Evolutionary conservation across 2,113 vertebrate species (phyloP).

Genomic region (Apteryx owenii): DNA sequence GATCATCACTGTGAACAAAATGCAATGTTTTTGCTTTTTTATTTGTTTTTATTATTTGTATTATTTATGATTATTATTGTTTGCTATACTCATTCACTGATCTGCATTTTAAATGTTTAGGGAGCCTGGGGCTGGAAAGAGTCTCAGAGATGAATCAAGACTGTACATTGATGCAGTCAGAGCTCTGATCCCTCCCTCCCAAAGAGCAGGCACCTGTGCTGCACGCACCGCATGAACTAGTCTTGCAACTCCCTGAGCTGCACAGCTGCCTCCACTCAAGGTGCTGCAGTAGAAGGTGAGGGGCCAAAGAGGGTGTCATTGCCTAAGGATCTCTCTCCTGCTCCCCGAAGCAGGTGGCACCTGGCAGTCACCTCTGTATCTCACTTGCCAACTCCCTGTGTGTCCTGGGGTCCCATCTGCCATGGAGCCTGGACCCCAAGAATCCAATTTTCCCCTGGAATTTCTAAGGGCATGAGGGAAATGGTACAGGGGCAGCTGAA

Average conservation of each 20-base stretch:
- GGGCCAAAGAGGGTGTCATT: background rate
- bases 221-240: background rate
- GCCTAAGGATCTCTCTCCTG: background rate
- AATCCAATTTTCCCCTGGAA: background rate
- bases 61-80: background rate
- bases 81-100: background rate
- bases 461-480: background rate
- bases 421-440: background rate
- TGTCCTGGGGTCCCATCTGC: background rate
- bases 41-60: constrained; percentile 42
- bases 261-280: background rate
- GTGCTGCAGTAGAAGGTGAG: background rate
- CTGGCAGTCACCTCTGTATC: background rate
- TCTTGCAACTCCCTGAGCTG: background rate
- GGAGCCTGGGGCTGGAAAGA: background rate
- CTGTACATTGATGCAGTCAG: background rate
- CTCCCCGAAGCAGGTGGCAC: background rate
- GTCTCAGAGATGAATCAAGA: background rate
- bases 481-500: background rate
- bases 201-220: background rate
- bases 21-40: constrained; percentile 78
- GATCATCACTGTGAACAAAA: constrained; percentile 84
- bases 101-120: background rate
- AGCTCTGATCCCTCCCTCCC: background rate
- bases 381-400: background rate